Evolutionary conservation across 2,113 vertebrate genomes (phyloP).

Genomic region (Falco punctatus): DNA sequence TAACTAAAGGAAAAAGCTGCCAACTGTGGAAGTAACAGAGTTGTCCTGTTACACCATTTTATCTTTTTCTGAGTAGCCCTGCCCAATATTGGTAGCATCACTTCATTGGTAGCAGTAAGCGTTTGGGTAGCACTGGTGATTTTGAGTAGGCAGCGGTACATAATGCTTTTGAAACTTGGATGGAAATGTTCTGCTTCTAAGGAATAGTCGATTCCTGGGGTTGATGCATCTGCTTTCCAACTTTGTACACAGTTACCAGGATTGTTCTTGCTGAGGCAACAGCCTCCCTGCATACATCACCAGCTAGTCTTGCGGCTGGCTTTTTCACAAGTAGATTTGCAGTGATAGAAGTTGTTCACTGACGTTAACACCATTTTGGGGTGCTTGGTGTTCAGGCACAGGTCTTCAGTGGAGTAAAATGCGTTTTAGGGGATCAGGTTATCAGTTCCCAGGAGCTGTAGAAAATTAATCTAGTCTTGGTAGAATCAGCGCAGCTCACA

Average conservation of each 20-base stretch:
- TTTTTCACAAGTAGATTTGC: background rate
- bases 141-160: background rate
- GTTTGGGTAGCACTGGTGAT: background rate
- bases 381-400: background rate
- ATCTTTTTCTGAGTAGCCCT: background rate
- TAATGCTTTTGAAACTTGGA: background rate
- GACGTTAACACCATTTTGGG: background rate
- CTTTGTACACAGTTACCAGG: background rate
- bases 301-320: background rate
- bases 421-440: background rate
- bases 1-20: background rate
- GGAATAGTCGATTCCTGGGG: background rate
- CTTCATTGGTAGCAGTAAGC: background rate
- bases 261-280: background rate
- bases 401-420: background rate
- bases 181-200: background rate
- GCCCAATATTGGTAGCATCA: background rate
- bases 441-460: background rate
- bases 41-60: background rate
- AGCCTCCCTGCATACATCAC: background rate
- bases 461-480: background rate
- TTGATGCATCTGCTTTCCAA: background rate
- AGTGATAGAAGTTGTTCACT: background rate
- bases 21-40: background rate
- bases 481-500: background rate